These are phyloP conservation scores for Osmerus mordax DNA, from an alignment of 2,113 vertebrate genomes.

Conservation along the genomic window DNA sequence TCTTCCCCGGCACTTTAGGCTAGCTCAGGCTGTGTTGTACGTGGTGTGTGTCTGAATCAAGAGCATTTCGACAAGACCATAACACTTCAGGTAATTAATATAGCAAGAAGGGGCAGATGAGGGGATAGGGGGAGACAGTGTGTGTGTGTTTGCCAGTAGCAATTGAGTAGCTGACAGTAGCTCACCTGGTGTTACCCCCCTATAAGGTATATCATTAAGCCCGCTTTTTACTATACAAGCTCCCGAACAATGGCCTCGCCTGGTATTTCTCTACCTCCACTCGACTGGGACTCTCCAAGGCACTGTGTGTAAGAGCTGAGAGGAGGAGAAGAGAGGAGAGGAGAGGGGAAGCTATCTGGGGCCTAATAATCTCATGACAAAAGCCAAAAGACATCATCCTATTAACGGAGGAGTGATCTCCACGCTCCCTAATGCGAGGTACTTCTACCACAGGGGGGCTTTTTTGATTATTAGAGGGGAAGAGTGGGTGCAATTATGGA, in stretches of 20 bases:
- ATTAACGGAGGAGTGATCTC: constrained; percentile 96
- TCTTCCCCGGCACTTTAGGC: constrained; percentile 55
- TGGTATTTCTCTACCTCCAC: constrained; percentile 91
- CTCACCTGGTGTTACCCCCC: constrained; percentile 90
- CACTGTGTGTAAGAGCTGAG: constrained; percentile 47
- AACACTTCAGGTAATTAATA: constrained; percentile 92
- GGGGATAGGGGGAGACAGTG: constrained; percentile 70
- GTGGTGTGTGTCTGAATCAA: constrained; percentile 61
- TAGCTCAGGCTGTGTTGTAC: constrained; percentile 44
- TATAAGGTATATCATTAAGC: constrained; percentile 90
- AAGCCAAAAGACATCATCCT: constrained; percentile 99
- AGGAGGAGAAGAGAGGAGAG: constrained; percentile 46
- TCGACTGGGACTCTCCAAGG: constrained; percentile 70
- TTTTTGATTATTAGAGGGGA: constrained; percentile 79
- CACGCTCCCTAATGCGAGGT: constrained; percentile 87
- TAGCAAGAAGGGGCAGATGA: constrained; percentile 81
- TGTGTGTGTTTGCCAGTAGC: constrained; percentile 51
- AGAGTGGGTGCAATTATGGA: constrained; percentile 55
- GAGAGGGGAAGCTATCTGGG: constrained; percentile 85
- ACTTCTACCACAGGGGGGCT: constrained; percentile 91
- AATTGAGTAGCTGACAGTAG: constrained; percentile 71
- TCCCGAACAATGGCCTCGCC: constrained; percentile 82
- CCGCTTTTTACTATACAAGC: constrained; percentile 82
- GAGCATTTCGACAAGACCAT: constrained; percentile 68
- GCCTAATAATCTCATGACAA: constrained; percentile 99